phyloP scores from a whole-genome alignment of 2,113 vertebrate genomes.

The Chascanopsetta lugubris region DNA sequence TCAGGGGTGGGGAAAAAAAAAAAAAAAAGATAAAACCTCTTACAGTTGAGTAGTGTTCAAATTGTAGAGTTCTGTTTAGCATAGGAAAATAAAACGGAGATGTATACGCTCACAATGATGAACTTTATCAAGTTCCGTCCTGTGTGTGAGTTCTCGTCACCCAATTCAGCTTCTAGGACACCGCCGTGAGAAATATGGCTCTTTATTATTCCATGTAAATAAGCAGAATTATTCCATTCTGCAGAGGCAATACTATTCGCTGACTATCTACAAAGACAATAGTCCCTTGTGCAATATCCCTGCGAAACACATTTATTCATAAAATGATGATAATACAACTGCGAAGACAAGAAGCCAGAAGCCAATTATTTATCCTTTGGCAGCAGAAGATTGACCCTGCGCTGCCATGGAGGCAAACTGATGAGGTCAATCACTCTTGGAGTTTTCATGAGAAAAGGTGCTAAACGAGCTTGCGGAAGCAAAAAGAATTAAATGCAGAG shows the following conservation, averaged over 20 bases:
- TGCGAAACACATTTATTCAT: constrained; percentile 52
- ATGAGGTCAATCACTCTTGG: constrained; percentile 59
- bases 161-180: constrained; percentile 22
- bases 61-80: neutral
- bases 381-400: constrained; percentile 21
- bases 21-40: constrained; percentile 22
- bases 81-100: neutral
- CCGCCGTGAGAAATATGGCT: constrained; percentile 1
- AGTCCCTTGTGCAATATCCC: constrained; percentile 29
- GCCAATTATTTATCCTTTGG: constrained; percentile 54
- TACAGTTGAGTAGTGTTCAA: constrained; percentile 1
- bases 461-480: constrained; percentile 47
- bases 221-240: constrained; percentile 38
- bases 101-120: neutral
- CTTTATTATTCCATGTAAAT: constrained; percentile 57
- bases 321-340: constrained; percentile 54
- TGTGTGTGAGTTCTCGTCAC: neutral
- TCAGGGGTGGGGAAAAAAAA: too few species aligned
- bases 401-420: constrained; percentile 45
- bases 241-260: constrained; percentile 54
- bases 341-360: constrained; percentile 35
- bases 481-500: constrained; percentile 22
- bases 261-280: constrained; percentile 56
- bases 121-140: constrained; percentile 3
- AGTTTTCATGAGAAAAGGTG: constrained; percentile 39